phyloP scores from a whole-genome alignment of 2,888 invertebrate genomes.

The Amblyteles armatorius region DNA sequence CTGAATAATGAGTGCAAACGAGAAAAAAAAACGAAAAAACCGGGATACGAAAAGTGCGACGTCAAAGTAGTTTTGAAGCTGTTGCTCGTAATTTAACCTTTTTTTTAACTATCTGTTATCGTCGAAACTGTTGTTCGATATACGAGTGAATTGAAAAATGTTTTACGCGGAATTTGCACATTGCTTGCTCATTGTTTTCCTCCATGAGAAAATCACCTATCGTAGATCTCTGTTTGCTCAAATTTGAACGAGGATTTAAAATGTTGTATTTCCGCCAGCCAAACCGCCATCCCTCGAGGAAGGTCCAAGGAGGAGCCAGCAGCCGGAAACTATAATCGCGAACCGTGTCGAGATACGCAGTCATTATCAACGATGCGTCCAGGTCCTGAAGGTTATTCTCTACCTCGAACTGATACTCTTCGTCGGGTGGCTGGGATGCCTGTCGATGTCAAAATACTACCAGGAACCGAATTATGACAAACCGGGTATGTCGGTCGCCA shows the following conservation, averaged over 20 bases:
- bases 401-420: constrained; percentile 69
- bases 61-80: not conserved
- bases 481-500: no score
- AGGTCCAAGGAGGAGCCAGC: constrained; percentile 5
- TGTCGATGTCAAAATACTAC: constrained; percentile 40
- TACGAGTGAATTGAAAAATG: not conserved
- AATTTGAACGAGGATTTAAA: not conserved
- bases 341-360: not conserved
- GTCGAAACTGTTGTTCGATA: not conserved
- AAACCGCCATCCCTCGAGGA: constrained; percentile 44
- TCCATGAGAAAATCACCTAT: not conserved
- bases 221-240: not conserved
- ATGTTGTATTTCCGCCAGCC: constrained; percentile 5
- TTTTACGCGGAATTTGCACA: not conserved
- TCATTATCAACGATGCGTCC: constrained; percentile 31
- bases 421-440: constrained; percentile 68
- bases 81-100: no score
- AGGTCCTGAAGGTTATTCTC: constrained; percentile 68
- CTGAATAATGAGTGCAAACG: not conserved
- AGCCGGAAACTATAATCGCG: not conserved
- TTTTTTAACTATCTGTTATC: not conserved
- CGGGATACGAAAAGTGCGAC: not conserved
- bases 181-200: not conserved
- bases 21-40: not conserved
- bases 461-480: not conserved